Evolutionary conservation across 2,888 invertebrate genomes (phyloP).

Genomic region (Liodrosophila aerea): DNA sequence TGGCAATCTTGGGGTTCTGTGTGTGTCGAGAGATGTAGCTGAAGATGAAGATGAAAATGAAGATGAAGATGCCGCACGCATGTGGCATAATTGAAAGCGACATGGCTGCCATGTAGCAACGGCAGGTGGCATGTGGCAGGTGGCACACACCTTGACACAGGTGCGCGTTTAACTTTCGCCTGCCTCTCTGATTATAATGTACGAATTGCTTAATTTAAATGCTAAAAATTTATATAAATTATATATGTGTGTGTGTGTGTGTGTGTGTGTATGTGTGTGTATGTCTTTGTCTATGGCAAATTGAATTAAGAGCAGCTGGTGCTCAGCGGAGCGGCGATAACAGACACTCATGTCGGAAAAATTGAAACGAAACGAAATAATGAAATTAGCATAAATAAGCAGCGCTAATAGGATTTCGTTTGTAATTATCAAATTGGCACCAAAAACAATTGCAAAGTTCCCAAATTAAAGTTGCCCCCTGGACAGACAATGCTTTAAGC

Average conservation of each 20-base stretch:
- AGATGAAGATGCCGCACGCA: conserved; percentile 60
- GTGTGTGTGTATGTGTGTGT: conserved; percentile 2
- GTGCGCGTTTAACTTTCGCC: conserved; percentile 54
- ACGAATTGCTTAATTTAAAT: conserved; percentile 71
- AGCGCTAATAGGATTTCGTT: conserved; percentile 70
- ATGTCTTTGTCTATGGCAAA: conserved; percentile 45
- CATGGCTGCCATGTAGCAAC: conserved; percentile 56
- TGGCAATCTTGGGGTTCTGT: conserved; percentile 45
- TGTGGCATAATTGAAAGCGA: conserved; percentile 75
- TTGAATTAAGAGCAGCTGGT: conserved; percentile 63
- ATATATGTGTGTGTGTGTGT: conserved; percentile 7
- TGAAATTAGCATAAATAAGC: conserved; percentile 72
- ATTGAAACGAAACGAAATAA: conserved; percentile 61
- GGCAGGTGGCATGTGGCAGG: conserved; percentile 1
- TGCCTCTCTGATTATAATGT: conserved; percentile 67
- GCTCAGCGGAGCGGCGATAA: conserved; percentile 47
- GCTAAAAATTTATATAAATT: conserved; percentile 12
- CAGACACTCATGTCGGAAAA: conserved; percentile 66
- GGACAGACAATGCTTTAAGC: conserved; percentile 11
- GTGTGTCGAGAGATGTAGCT: conserved; percentile 40
- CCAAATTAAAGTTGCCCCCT: conserved; percentile 53
- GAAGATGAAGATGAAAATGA: conserved; percentile 10
- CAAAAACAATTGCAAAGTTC: conserved; percentile 29
- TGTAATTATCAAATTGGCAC: conserved; percentile 71
- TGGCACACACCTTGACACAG: conserved; percentile 33